Conservation (phyloP, 2,113 vertebrate genomes). For the Brienomyrus longianalis region DNA sequence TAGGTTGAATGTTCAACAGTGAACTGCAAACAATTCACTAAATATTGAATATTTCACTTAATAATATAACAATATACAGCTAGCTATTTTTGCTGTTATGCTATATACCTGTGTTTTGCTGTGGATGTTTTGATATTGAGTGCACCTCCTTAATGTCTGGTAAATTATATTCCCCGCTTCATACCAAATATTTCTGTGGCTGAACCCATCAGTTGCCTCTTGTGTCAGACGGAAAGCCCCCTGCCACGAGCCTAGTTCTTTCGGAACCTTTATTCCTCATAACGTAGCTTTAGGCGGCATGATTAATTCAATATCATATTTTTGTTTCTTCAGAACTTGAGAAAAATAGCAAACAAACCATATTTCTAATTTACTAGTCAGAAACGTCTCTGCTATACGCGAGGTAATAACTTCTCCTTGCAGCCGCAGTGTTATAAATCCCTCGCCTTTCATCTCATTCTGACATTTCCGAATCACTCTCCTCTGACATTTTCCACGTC, state of each 20-base stretch:
- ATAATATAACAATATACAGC: not conserved
- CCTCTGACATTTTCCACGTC: slow-evolving; percentile 55
- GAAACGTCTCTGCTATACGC: not conserved
- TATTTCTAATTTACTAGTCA: not conserved
- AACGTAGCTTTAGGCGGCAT: slow-evolving; percentile 3
- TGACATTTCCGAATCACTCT: slow-evolving; percentile 60
- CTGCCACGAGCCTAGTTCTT: slow-evolving; percentile 33
- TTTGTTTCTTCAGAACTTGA: not conserved
- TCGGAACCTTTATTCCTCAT: not conserved
- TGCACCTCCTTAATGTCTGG: not conserved
- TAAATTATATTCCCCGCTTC: not conserved
- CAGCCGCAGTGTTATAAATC: slow-evolving; percentile 7
- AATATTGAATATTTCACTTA: not conserved
- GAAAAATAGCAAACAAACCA: not conserved
- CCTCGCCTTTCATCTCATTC: slow-evolving; percentile 27
- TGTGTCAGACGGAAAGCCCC: slow-evolving; percentile 13
- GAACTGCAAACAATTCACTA: not conserved
- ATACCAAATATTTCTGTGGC: not conserved
- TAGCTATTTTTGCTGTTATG: not conserved
- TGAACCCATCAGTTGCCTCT: not conserved
- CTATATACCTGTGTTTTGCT: not conserved
- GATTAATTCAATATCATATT: not conserved
- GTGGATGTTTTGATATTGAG: not conserved
- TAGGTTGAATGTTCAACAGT: not conserved
- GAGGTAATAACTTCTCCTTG: not conserved